Conservation (phyloP, 2,113 vertebrate genomes). For the Arizona elegans region DNA sequence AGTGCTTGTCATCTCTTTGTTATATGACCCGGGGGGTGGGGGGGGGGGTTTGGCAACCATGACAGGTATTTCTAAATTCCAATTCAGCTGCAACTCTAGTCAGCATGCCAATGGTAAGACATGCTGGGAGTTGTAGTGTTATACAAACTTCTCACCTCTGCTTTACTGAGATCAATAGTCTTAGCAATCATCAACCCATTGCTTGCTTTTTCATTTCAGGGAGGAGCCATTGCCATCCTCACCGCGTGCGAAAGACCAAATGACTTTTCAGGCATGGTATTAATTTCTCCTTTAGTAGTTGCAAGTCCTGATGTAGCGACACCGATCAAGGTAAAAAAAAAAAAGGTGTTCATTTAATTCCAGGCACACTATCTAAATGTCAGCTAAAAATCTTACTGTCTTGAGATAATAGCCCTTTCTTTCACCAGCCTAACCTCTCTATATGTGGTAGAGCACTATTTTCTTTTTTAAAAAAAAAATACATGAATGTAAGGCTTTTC, state of each 20-base stretch:
- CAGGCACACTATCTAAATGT: neutral
- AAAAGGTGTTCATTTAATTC: neutral
- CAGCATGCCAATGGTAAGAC: neutral
- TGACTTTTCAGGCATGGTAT: conserved; percentile 85
- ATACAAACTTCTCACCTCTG: neutral
- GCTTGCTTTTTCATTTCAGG: conserved; percentile 71
- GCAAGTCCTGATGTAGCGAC: conserved; percentile 90
- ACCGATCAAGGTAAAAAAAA: conserved; percentile 84
- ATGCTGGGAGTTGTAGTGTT: neutral
- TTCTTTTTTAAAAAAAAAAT: neutral
- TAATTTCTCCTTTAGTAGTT: conserved; percentile 88
- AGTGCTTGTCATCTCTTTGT: neutral
- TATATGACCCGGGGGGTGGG: neutral
- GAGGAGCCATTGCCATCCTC: conserved; percentile 90
- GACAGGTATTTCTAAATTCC: neutral
- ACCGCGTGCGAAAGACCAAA: conserved; percentile 80
- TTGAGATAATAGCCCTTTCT: neutral
- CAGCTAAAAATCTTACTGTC: neutral
- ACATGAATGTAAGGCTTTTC: neutral
- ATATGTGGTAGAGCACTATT: neutral
- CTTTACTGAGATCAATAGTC: neutral
- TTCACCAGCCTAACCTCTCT: neutral
- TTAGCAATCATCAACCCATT: conserved; percentile 9
- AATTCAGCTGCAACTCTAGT: neutral
- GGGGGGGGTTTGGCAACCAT: neutral